Evolutionary conservation across 2,797 vertebrate genomes (phyloP).

Genomic region (Crenuchus spilurus): DNA sequence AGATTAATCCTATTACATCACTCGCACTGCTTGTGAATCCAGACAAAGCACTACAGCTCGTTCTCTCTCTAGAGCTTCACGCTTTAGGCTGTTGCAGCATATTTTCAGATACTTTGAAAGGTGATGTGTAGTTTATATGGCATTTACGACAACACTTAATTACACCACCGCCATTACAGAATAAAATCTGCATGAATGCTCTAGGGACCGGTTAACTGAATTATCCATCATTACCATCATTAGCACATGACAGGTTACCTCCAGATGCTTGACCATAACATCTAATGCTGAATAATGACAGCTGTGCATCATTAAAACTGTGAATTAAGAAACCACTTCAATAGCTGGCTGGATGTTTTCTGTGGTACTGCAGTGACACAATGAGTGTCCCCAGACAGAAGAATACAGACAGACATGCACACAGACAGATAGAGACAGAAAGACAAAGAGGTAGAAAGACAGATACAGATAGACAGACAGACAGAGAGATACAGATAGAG

Average conservation of each 20-base stretch:
- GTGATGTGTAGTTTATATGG: background rate
- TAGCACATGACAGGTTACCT: background rate
- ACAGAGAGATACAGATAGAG: no score
- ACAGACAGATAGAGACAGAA: no score
- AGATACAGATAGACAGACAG: no score
- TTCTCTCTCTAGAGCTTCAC: background rate
- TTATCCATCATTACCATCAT: background rate
- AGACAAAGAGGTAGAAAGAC: no score
- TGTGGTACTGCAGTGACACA: no score
- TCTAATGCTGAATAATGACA: background rate
- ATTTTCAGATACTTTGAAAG: background rate
- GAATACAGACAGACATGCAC: no score
- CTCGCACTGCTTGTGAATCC: background rate
- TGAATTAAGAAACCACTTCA: no score
- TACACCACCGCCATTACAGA: background rate
- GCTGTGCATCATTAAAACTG: background rate
- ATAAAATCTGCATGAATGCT: background rate
- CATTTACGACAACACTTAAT: background rate
- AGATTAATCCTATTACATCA: slow-evolving; percentile 30
- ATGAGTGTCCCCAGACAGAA: no score
- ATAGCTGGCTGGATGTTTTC: no score
- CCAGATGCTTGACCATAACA: background rate
- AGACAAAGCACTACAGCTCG: slow-evolving; percentile 17
- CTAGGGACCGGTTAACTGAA: background rate
- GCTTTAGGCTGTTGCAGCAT: background rate